Percentiles rank a stretch among this genome's conserved stretches.
Evolutionary conservation across 53 echinoderm and acorn worm species (phyloP).

Genomic region (Temnopleurus reevesii): DNA sequence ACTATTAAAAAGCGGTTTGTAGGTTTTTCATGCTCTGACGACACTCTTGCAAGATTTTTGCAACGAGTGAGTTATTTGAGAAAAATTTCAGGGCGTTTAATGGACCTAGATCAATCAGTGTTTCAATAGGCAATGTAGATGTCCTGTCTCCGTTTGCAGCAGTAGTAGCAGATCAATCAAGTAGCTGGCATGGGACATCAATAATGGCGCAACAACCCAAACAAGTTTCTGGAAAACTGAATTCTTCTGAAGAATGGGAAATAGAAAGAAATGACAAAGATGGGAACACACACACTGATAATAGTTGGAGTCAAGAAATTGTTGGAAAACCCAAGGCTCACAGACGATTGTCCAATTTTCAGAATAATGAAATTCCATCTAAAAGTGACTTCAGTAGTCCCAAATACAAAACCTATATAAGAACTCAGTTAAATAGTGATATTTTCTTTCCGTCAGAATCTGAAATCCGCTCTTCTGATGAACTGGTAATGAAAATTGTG

Average conservation of each 20-base stretch:
- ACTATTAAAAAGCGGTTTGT: background rate
- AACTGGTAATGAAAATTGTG: background rate
- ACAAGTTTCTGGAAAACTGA: background rate
- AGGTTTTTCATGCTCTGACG: slow-evolving; percentile 62
- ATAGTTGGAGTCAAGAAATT: background rate
- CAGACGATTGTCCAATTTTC: slow-evolving; percentile 6
- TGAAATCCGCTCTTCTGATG: background rate
- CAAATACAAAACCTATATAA: slow-evolving; percentile 34
- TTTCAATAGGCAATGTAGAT: slow-evolving; percentile 60
- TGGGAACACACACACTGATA: no score
- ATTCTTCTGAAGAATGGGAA: background rate
- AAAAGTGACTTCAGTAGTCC: slow-evolving; percentile 25
- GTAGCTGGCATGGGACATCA: slow-evolving; percentile 68
- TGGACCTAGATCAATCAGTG: background rate
- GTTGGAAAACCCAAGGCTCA: background rate
- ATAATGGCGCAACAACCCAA: slow-evolving; percentile 49
- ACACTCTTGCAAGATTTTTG: slow-evolving; percentile 64
- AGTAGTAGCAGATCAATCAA: slow-evolving; percentile 2
- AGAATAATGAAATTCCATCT: background rate
- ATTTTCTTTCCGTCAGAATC: slow-evolving; percentile 17
- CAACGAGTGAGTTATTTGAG: slow-evolving; percentile 20
- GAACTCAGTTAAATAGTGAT: background rate
- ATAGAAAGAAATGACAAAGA: background rate
- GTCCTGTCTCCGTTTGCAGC: slow-evolving; percentile 50
- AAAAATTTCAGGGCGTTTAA: background rate